Evolutionary conservation across 2,888 invertebrate species (phyloP).

Genomic region (Drosophila mulleri): DNA sequence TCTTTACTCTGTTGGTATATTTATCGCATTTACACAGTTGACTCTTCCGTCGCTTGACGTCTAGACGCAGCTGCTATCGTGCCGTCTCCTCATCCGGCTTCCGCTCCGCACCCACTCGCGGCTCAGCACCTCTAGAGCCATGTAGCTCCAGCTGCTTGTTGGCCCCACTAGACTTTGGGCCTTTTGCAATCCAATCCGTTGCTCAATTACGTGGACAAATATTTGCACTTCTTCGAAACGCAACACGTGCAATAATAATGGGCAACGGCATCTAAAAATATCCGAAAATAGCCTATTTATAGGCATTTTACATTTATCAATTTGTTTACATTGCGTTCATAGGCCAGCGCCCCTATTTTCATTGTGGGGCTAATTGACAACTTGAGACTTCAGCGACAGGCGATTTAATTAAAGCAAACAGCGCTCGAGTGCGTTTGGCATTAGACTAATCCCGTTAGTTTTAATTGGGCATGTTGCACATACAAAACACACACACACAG

Average conservation of each 20-base stretch:
- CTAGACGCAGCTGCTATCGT: conserved; percentile 16
- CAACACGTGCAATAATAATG: conserved; percentile 51
- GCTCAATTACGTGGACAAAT: conserved; percentile 69
- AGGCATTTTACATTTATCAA: conserved; percentile 50
- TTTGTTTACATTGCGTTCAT: conserved; percentile 31
- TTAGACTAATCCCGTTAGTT: conserved; percentile 72
- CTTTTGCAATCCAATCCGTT: conserved; percentile 61
- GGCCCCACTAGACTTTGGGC: conserved; percentile 1
- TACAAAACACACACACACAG: conserved; percentile 26
- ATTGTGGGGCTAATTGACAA: conserved; percentile 61
- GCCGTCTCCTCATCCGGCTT: conserved; percentile 8
- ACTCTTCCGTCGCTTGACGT: conserved; percentile 27
- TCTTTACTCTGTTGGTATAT: conserved; percentile 49
- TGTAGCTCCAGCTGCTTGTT: not conserved
- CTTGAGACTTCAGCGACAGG: conserved; percentile 61
- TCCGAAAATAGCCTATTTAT: conserved; percentile 46
- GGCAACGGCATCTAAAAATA: conserved; percentile 45
- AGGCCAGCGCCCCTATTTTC: not conserved
- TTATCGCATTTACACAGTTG: conserved; percentile 54
- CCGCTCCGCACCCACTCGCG: not conserved
- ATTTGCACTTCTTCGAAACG: conserved; percentile 49
- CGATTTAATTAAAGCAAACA: conserved; percentile 70
- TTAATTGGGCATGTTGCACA: conserved; percentile 72
- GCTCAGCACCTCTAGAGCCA: not conserved
- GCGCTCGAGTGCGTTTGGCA: conserved; percentile 68